These are phyloP conservation scores for Catostylus mosaicus DNA, from an alignment of 30 jellyfish, hydroid and myxozoan genomes.

Conservation along the genomic window DNA sequence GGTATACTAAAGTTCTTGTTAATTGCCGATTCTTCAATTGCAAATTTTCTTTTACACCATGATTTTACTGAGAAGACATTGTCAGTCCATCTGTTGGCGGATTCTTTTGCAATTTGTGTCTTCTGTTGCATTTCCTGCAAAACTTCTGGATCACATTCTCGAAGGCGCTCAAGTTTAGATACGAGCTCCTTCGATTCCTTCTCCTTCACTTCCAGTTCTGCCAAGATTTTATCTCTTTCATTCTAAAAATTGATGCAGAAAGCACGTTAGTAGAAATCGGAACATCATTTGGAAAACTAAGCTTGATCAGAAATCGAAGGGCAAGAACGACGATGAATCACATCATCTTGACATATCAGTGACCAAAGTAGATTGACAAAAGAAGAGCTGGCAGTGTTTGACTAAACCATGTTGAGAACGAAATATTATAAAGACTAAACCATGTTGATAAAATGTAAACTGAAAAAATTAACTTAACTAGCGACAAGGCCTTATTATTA, in stretches of 20 bases:
- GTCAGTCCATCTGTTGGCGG: constrained; percentile 99
- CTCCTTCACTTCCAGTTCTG: constrained; percentile 39
- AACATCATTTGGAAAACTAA: too few relatives aligned
- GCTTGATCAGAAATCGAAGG: too few relatives aligned
- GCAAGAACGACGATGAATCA: too few relatives aligned
- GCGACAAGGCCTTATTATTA: too few relatives aligned
- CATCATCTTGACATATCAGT: too few relatives aligned
- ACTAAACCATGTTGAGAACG: too few relatives aligned
- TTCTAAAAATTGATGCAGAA: constrained; percentile 45
- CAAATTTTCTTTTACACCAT: constrained; percentile 92
- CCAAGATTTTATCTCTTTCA: constrained; percentile 66
- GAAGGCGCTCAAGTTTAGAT: constrained; percentile 60
- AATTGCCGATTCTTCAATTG: constrained; percentile 78
- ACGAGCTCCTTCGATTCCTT: constrained; percentile 54
- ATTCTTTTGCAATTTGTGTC: constrained; percentile 72
- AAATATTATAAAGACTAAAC: too few relatives aligned
- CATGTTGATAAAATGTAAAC: too few relatives aligned
- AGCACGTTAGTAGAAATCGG: too few relatives aligned
- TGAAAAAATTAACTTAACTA: too few relatives aligned
- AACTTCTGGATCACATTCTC: constrained; percentile 98
- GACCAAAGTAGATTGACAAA: too few relatives aligned
- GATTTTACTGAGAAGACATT: constrained; percentile 83
- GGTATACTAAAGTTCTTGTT: constrained; percentile 95
- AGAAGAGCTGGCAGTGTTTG: too few relatives aligned
- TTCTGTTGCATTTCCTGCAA: constrained; percentile 68